Evolutionary conservation across 2,797 vertebrate genomes (phyloP).

Genomic region (Amazonetta brasiliensis): DNA sequence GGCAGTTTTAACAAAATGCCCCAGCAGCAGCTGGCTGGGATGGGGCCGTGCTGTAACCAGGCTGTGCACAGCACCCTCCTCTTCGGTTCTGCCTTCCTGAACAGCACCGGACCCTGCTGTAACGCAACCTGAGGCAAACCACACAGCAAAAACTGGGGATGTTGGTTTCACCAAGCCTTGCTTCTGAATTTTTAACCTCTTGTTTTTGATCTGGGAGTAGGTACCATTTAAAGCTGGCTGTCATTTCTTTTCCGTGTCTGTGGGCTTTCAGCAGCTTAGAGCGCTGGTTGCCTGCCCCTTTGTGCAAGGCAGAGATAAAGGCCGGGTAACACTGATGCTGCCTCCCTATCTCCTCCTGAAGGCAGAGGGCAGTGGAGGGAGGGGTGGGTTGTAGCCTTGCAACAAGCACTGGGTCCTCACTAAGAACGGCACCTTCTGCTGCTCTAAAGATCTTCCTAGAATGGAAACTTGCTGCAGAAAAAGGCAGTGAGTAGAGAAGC

Average conservation of each 20-base stretch:
- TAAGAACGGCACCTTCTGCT: neutral
- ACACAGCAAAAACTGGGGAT: neutral
- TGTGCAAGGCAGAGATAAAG: neutral
- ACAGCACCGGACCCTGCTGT: no score
- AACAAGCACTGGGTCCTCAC: neutral
- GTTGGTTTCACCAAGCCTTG: neutral
- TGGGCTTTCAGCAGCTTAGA: neutral
- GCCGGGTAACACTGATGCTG: neutral
- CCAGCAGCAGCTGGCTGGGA: neutral
- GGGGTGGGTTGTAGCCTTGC: neutral
- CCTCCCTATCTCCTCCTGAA: rapidly evolving
- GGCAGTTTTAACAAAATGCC: neutral
- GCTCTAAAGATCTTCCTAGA: neutral
- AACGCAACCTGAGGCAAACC: neutral
- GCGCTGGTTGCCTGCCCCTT: neutral
- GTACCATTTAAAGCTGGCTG: neutral
- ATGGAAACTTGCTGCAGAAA: neutral
- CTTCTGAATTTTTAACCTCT: neutral
- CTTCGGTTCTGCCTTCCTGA: neutral
- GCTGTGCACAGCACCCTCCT: neutral
- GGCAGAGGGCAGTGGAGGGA: neutral
- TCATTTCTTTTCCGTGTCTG: neutral
- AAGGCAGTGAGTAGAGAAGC: neutral
- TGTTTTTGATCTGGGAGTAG: neutral
- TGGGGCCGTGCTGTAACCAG: rapidly evolving